These are phyloP conservation scores for Cardiocondyla obscurior DNA, from an alignment of 1,140 invertebrate genomes.

Conservation along the genomic window DNA sequence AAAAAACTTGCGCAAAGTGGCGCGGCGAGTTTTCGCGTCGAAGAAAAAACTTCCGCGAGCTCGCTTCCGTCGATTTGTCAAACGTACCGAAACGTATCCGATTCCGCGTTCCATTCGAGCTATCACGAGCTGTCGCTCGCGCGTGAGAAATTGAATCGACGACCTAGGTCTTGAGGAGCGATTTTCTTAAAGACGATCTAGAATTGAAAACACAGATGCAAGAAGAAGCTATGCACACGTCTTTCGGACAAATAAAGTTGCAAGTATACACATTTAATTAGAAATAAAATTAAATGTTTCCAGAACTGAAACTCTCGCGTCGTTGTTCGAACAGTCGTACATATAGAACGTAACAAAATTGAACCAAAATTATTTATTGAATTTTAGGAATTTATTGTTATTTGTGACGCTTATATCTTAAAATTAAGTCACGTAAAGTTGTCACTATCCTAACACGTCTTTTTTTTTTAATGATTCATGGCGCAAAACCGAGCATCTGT, in stretches of 20 bases:
- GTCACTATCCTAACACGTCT: background rate
- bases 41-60: slow-evolving; percentile 43
- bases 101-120: slow-evolving; percentile 61
- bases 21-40: slow-evolving; percentile 16
- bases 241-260: background rate
- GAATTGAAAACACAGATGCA: background rate
- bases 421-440: background rate
- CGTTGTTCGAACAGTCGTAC: background rate
- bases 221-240: background rate
- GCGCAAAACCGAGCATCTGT: no score
- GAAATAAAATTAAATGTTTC: background rate
- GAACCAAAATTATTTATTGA: background rate
- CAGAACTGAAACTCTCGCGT: background rate
- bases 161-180: slow-evolving; percentile 4
- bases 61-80: slow-evolving; percentile 68
- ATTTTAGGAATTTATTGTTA: background rate
- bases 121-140: slow-evolving; percentile 59
- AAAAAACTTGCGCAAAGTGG: slow-evolving; percentile 54
- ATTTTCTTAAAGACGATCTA: slow-evolving; percentile 30
- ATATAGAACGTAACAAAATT: background rate
- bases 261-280: background rate
- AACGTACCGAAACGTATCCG: slow-evolving; percentile 66
- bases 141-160: slow-evolving; percentile 40
- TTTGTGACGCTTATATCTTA: no score
- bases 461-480: background rate